Evolutionary conservation across 2,888 invertebrate genomes (phyloP).

Genomic region (Cosmopolites sordidus): DNA sequence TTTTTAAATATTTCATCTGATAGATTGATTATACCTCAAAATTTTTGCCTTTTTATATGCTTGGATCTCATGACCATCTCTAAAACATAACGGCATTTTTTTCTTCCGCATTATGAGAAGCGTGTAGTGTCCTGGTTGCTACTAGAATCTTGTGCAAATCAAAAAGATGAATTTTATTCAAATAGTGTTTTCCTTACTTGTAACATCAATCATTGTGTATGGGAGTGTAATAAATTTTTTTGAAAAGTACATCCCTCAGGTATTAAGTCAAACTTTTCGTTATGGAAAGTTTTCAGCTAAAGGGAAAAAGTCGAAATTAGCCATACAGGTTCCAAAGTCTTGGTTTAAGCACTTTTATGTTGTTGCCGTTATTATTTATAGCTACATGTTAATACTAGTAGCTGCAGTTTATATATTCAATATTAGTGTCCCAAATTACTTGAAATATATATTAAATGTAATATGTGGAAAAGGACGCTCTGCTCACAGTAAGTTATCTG

Average conservation of each 20-base stretch:
- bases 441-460: slow-evolving; percentile 51
- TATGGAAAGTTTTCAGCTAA: slow-evolving; percentile 70
- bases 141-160: no score
- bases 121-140: no score
- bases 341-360: slow-evolving; percentile 80
- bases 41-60: no score
- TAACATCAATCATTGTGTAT: slow-evolving; percentile 48
- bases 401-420: slow-evolving; percentile 51
- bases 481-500: slow-evolving; percentile 45
- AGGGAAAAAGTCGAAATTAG: slow-evolving; percentile 44
- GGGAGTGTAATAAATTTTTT: slow-evolving; percentile 61
- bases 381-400: slow-evolving; percentile 51
- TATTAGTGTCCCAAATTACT: slow-evolving; percentile 50
- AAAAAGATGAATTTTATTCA: slow-evolving; percentile 37
- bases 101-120: no score
- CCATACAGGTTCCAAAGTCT: slow-evolving; percentile 70
- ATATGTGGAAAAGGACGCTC: slow-evolving; percentile 45
- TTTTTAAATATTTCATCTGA: no score
- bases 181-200: slow-evolving; percentile 37
- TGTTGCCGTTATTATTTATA: slow-evolving; percentile 60
- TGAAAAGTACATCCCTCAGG: slow-evolving; percentile 63
- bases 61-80: no score
- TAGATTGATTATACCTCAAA: no score
- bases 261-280: slow-evolving; percentile 61
- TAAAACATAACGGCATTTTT: no score